Evolutionary conservation across 1,140 invertebrate species (phyloP), one percentile per base, ranked within the genome.

Genomic region (Paralvinella palmiformis): DNA sequence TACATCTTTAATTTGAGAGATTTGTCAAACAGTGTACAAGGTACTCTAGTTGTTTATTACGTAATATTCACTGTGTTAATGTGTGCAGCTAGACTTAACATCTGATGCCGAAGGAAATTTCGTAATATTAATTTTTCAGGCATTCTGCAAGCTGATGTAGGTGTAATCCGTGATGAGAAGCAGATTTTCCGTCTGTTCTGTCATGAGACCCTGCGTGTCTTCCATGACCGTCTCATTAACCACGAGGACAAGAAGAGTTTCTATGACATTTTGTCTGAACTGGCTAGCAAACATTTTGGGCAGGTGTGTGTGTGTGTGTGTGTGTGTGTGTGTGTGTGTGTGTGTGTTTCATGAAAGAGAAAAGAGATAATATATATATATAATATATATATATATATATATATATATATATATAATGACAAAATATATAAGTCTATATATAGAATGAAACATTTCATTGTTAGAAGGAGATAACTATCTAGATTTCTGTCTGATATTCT

Each of bases 1-100:
- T 82, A 82, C 59, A 74, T 82, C 37, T 82, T 81, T 68, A 82
- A 82, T 65, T 68, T 82, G 5, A 65, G 80, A 61, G 81, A 82
- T 73, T 67, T 82, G 29, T 81, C 79, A 10, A 81, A 81, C 66
- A 81, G 81, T 71, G 68, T 82, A 15, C 81, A 82, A 73, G 81
- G 79, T 81, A 63, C 37, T 41, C n/a, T 10, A n/a, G n/a, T n/a
- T n/a, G n/a, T n/a, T n/a, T n/a, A n/a, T n/a, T n/a, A n/a, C n/a
- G n/a, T n/a, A n/a, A n/a, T n/a, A n/a, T n/a, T n/a, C n/a, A n/a
- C n/a, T n/a, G n/a, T n/a, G n/a, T n/a, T 44, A 10, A 48, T 3
- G 44, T 48, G 27, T 10, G n/a, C 20, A 10, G n/a, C 2, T 3
- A 20, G 44, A n/a, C 20, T 3, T 10, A 24, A n/a, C 48, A 13